Evolutionary conservation across 2,113 vertebrate genomes (phyloP).

Genomic region (Vidua chalybeata): DNA sequence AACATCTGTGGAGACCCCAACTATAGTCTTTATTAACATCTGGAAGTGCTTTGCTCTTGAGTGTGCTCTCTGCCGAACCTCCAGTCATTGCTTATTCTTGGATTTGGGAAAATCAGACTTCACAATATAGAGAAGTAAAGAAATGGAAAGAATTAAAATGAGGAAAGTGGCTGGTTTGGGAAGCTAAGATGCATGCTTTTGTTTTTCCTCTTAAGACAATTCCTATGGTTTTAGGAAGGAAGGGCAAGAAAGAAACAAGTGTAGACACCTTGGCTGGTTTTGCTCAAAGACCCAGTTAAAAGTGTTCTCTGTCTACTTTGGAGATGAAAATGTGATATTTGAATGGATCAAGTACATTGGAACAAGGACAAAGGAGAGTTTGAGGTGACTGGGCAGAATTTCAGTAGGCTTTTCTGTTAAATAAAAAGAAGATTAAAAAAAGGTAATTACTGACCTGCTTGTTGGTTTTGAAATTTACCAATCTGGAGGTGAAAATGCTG

Average conservation of each 20-base stretch:
- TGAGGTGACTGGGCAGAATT: background rate
- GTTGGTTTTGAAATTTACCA: background rate
- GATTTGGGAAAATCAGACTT: background rate
- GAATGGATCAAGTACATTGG: background rate
- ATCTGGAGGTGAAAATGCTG: background rate
- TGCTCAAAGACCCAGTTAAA: background rate
- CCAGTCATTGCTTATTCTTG: background rate
- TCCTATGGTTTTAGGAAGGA: background rate
- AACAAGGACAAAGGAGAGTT: background rate
- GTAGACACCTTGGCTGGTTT: background rate
- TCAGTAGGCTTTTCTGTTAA: background rate
- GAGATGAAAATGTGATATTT: background rate
- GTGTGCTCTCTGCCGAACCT: background rate
- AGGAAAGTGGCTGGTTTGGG: background rate
- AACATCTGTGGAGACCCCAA: background rate
- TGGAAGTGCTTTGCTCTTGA: background rate
- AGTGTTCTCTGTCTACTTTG: background rate
- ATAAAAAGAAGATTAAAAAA: background rate
- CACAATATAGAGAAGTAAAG: background rate
- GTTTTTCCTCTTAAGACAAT: background rate
- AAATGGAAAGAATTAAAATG: background rate
- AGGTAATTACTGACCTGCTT: background rate
- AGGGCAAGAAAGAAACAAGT: background rate
- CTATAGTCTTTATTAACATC: background rate
- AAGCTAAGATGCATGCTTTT: background rate